phyloP scores from a whole-genome alignment of 2,888 invertebrate genomes.

The Ypsolopha sequella region DNA sequence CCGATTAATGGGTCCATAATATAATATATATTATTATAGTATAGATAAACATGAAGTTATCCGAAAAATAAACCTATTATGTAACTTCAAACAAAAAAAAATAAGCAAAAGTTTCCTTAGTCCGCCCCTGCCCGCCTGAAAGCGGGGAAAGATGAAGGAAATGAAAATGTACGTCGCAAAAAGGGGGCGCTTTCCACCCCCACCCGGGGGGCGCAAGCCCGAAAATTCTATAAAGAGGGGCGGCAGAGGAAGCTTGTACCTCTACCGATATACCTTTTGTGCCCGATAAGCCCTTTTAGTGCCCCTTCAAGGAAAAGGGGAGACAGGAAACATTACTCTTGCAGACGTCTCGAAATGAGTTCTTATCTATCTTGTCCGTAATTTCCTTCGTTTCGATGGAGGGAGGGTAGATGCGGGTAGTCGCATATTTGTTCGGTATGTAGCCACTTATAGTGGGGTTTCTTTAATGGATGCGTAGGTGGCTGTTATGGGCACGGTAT shows the following conservation, averaged over 20 bases:
- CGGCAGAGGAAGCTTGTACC: constrained; percentile 18
- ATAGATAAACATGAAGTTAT: no score
- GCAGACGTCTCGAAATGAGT: constrained; percentile 46
- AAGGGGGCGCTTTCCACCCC: constrained; percentile 44
- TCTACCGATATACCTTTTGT: constrained; percentile 40
- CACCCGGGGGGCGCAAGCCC: constrained; percentile 32
- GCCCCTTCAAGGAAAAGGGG: constrained; percentile 16
- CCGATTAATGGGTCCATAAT: no score
- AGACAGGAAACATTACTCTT: constrained; percentile 56
- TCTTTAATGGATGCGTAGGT: background rate
- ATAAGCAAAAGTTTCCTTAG: constrained; percentile 9
- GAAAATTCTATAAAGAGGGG: constrained; percentile 68
- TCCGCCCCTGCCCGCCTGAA: constrained; percentile 40
- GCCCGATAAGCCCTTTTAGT: constrained; percentile 46
- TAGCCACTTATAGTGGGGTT: background rate
- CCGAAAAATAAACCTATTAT: no score
- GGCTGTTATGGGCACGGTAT: no score
- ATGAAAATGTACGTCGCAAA: constrained; percentile 70
- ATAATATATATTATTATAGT: no score
- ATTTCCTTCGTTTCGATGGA: constrained; percentile 48
- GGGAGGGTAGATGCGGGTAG: constrained; percentile 22
- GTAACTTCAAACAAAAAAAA: no score
- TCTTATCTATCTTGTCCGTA: constrained; percentile 53
- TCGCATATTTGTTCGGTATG: background rate
- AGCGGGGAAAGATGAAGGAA: constrained; percentile 70